Conservation (phyloP, 2,797 vertebrate genomes). For the Hoplostethus atlanticus region DNA sequence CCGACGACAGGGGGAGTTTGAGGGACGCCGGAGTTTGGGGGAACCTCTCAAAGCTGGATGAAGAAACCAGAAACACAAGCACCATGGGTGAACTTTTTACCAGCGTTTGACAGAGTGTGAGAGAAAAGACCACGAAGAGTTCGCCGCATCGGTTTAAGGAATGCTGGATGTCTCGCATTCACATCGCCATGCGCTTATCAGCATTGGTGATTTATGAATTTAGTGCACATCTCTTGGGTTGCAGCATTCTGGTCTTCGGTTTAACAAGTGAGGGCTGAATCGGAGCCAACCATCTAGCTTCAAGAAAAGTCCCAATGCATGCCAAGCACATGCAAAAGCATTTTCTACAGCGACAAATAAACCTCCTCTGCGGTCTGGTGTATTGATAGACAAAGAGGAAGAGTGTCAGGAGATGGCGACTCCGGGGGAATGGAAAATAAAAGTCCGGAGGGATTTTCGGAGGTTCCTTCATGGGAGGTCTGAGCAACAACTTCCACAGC, state of each 20-base stretch:
- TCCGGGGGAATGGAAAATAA: neutral
- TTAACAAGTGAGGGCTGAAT: conserved; percentile 33
- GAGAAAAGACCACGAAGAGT: neutral
- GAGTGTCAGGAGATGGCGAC: conserved; percentile 20
- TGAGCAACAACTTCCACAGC: conserved; percentile 41
- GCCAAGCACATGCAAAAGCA: conserved; percentile 34
- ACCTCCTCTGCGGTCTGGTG: neutral
- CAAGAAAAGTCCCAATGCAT: conserved; percentile 40
- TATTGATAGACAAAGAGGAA: conserved; percentile 12
- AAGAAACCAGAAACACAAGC: neutral
- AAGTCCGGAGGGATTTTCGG: neutral
- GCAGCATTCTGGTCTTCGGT: conserved; percentile 19
- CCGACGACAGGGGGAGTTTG: conserved; percentile 59
- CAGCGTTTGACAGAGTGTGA: neutral
- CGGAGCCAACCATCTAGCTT: conserved; percentile 37
- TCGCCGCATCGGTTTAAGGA: neutral
- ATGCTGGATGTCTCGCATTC: neutral
- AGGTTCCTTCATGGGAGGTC: conserved; percentile 70
- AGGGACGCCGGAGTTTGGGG: conserved; percentile 13
- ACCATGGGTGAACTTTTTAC: neutral
- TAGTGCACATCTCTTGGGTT: neutral
- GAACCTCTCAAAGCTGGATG: neutral
- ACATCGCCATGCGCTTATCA: no score
- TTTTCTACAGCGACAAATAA: conserved; percentile 22
- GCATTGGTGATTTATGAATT: neutral